Percentiles rank a stretch among this genome's conserved stretches.
phyloP scores from a whole-genome alignment of 2,797 vertebrate genomes.

The Coregonus suidteri region DNA sequence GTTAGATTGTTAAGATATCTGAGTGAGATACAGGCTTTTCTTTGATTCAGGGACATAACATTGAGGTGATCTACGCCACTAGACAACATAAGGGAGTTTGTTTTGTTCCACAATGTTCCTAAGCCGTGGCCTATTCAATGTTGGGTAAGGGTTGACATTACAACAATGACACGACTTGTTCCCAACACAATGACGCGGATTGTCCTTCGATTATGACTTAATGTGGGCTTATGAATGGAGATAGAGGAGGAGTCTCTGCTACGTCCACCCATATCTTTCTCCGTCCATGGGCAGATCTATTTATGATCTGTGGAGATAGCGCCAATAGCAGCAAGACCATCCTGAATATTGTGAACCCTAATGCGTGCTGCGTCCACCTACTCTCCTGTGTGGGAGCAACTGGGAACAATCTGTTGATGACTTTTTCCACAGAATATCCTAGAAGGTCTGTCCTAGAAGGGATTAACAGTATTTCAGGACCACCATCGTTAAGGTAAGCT shows the following conservation, averaged over 20 bases:
- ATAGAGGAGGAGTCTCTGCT: constrained; percentile 1
- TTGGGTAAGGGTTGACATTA: neutral
- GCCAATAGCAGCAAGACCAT: constrained; percentile 13
- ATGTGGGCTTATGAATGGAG: neutral
- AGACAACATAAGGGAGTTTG: neutral
- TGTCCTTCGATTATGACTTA: neutral
- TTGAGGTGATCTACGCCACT: neutral
- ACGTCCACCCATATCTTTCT: neutral
- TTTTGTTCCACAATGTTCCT: neutral
- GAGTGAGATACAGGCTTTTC: neutral
- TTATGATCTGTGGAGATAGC: constrained; percentile 59
- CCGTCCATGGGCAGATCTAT: constrained; percentile 13
- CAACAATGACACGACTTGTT: neutral
- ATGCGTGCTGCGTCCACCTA: neutral
- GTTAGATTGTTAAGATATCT: neutral
- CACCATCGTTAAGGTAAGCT: neutral
- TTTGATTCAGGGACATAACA: neutral
- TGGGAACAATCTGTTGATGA: neutral
- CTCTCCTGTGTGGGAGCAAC: neutral
- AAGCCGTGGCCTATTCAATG: neutral
- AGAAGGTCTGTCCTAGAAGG: neutral
- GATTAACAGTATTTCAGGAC: neutral
- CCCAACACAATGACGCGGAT: neutral
- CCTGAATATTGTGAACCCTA: constrained; percentile 50
- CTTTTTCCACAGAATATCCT: neutral